These are phyloP conservation scores for Perodicticus potto DNA, from an alignment of 2,797 vertebrate genomes.

Conservation along the genomic window DNA sequence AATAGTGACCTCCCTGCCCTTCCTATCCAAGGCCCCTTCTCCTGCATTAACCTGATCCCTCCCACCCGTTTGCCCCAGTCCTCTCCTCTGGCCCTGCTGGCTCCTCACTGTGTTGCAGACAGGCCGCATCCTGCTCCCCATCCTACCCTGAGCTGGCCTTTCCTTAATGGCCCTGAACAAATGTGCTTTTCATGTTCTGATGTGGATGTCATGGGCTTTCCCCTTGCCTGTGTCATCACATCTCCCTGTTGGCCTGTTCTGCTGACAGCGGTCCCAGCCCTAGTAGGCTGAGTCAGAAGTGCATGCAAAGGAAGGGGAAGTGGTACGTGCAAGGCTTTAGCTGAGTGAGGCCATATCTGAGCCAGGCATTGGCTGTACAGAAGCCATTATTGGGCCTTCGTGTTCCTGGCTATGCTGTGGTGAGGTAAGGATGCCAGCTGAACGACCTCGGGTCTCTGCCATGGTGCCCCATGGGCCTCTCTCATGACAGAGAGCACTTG, in stretches of 20 bases:
- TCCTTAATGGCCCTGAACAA: neutral
- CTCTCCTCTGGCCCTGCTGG: accelerated
- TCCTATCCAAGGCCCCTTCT: neutral
- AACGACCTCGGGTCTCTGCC: neutral
- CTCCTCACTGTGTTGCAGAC: neutral
- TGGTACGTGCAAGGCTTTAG: neutral
- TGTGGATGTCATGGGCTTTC: neutral
- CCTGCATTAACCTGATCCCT: neutral
- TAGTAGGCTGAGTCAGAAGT: neutral
- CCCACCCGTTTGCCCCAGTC: neutral
- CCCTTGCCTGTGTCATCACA: accelerated
- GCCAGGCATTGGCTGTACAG: neutral
- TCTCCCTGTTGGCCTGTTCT: neutral
- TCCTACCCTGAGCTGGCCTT: neutral
- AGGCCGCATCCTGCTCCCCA: neutral
- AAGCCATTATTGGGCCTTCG: neutral
- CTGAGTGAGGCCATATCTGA: neutral
- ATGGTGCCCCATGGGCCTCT: neutral
- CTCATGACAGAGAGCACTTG: neutral
- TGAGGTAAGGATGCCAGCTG: neutral
- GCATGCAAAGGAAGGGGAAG: neutral
- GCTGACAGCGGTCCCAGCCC: neutral
- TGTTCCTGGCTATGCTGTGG: neutral
- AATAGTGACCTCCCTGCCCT: neutral
- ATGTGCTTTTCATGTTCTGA: neutral